These are phyloP conservation scores for Bubo blakistoni DNA, from an alignment of 2,113 vertebrate species.

Conservation along the genomic window DNA sequence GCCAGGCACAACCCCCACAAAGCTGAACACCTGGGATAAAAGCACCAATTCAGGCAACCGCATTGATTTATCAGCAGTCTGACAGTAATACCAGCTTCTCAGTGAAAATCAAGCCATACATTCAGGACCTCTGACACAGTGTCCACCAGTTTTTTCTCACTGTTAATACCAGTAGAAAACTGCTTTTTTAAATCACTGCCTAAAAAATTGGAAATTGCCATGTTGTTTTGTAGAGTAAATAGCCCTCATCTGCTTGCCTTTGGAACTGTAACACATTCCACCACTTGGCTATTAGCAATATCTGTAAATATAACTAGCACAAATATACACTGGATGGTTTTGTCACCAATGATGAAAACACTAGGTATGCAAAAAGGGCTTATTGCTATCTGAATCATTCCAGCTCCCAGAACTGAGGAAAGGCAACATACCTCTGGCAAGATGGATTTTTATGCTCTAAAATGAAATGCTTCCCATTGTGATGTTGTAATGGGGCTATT, in stretches of 20 bases:
- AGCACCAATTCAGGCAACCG: slow-evolving; percentile 89
- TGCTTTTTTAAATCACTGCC: background rate
- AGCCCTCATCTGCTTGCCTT: background rate
- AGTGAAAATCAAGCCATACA: background rate
- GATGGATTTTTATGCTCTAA: background rate
- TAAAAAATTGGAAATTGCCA: background rate
- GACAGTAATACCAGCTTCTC: slow-evolving; percentile 14
- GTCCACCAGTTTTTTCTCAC: background rate
- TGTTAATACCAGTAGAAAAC: background rate
- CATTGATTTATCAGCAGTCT: slow-evolving; percentile 89
- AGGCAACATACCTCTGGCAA: background rate
- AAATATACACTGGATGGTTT: slow-evolving; percentile 55
- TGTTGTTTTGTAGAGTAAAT: background rate
- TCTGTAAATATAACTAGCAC: background rate
- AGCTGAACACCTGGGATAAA: slow-evolving; percentile 91
- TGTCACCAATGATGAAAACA: slow-evolving; percentile 10
- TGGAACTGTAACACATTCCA: background rate
- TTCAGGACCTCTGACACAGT: background rate
- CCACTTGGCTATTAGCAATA: background rate
- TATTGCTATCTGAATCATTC: background rate
- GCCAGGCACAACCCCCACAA: slow-evolving; percentile 80
- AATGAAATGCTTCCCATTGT: slow-evolving; percentile 24
- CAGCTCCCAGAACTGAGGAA: background rate
- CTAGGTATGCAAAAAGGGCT: background rate
- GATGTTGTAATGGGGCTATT: background rate